Conservation (phyloP, 2,113 vertebrate genomes). For the Benitochromis conjunctus region DNA sequence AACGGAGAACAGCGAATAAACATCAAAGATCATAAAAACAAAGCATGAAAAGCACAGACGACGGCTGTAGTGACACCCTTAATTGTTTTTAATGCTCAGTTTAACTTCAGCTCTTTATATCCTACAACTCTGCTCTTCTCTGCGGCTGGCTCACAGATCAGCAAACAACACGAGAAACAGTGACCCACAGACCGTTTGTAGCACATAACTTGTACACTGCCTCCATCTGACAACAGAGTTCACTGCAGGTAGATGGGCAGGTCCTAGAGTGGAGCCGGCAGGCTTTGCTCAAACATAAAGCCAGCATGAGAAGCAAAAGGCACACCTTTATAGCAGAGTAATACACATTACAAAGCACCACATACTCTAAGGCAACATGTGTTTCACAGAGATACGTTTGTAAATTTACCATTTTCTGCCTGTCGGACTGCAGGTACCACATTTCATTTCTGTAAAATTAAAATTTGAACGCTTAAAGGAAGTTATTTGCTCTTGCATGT, state of each 20-base stretch:
- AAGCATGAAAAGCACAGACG: background rate
- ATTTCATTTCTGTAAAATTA: too few relatives aligned
- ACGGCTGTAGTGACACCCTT: background rate
- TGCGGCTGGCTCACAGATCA: accelerated
- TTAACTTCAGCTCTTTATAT: background rate
- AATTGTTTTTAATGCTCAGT: background rate
- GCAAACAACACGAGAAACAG: background rate
- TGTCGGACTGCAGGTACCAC: background rate
- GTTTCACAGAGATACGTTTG: background rate
- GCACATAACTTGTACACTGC: background rate
- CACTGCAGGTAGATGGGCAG: background rate
- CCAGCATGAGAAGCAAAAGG: background rate
- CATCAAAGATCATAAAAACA: background rate
- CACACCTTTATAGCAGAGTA: background rate
- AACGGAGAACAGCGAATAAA: background rate
- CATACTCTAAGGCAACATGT: background rate
- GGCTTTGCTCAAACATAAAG: background rate
- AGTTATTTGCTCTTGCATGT: background rate
- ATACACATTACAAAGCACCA: background rate
- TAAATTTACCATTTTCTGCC: accelerated
- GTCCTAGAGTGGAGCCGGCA: background rate
- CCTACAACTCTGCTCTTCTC: background rate
- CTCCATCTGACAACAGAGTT: background rate
- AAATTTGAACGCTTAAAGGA: background rate
- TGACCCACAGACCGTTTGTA: background rate